Conservation (phyloP, 2,888 invertebrate species). For the Autographa gamma region DNA sequence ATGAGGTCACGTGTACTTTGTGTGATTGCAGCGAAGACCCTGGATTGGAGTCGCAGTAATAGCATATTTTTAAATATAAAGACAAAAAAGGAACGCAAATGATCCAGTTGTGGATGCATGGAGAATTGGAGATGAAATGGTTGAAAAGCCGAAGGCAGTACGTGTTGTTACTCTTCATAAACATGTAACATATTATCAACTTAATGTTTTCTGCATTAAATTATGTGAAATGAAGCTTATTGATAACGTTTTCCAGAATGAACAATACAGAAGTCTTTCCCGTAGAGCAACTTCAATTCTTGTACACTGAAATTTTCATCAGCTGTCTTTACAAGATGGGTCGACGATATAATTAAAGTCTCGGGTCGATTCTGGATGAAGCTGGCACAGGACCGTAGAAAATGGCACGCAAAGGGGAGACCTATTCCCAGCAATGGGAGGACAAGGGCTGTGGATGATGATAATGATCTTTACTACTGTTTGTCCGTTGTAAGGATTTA, state of each 20-base stretch:
- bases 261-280: no score
- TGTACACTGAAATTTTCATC: background rate
- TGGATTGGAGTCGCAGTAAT: constrained; percentile 28
- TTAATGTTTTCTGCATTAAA: background rate
- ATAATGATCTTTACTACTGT: no score
- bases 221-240: background rate
- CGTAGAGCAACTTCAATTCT: background rate
- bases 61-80: constrained; percentile 22
- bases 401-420: no score
- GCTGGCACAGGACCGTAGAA: no score
- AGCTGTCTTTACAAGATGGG: no score
- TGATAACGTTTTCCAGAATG: no score
- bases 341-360: no score
- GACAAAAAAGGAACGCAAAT: constrained; percentile 10
- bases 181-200: background rate
- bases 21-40: constrained; percentile 39
- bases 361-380: no score
- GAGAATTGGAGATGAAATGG: background rate
- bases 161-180: background rate
- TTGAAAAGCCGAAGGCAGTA: background rate
- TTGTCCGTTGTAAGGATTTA: background rate
- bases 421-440: no score
- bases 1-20: constrained; percentile 58
- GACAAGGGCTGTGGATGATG: no score
- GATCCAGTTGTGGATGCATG: background rate